phyloP scores from a whole-genome alignment of 1,140 invertebrate species.

The Delia radicum region DNA sequence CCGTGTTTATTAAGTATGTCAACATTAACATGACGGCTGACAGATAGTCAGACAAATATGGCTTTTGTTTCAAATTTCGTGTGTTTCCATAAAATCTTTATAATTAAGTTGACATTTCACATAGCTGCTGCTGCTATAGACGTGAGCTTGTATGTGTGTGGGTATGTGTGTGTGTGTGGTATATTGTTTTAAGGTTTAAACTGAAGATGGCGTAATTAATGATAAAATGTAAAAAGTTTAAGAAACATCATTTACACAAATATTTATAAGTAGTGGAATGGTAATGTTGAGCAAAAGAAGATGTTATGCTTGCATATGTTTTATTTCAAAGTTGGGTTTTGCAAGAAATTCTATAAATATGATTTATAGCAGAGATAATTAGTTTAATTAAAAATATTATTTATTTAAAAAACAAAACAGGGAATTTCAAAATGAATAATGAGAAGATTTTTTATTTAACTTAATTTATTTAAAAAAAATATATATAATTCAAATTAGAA shows the following conservation, averaged over 20 bases:
- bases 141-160: neutral
- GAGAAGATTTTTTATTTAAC: too few species aligned
- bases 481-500: too few species aligned
- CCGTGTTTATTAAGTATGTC: neutral
- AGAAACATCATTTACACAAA: too few species aligned
- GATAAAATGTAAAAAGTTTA: too few species aligned
- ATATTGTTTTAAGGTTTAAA: neutral
- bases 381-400: too few species aligned
- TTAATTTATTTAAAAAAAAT: too few species aligned
- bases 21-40: neutral
- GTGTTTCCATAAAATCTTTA: neutral
- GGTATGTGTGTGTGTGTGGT: neutral
- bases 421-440: too few species aligned
- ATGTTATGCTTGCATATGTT: neutral
- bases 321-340: neutral
- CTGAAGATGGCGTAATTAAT: neutral
- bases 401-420: too few species aligned
- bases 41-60: neutral
- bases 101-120: neutral
- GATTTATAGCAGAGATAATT: too few species aligned
- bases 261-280: neutral
- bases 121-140: neutral
- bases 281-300: neutral
- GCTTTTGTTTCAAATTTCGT: neutral
- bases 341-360: too few species aligned